Evolutionary conservation across 2,113 vertebrate genomes (phyloP), one percentile per base, ranked within the genome.

Genomic region (Sinosuthora webbiana): DNA sequence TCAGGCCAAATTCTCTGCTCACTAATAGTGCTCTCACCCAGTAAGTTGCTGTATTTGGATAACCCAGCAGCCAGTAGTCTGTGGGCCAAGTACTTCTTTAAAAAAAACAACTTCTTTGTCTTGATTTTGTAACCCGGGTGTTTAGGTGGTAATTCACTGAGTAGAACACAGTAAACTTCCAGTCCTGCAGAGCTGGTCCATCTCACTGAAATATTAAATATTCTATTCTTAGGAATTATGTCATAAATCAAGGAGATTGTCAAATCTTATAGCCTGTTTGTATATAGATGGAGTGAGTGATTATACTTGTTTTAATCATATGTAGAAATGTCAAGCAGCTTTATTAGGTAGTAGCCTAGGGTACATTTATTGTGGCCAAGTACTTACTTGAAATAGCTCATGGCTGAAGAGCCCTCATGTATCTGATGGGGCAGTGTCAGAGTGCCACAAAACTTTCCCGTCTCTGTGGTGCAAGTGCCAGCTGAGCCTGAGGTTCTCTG

Each of bases 281-380:
- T 71, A 31, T 93, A 50, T 23, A 68, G 60, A 67, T 90, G 35
- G 41, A 73, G 71, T 56, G 65, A 93, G 60, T 83, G 69, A 88
- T 88, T 82, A 23, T 67, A 77, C 42, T 95, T 83, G 27, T 76
- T 93, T 86, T 94, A 93, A 88, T 95, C 87, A 68, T 30, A 50
- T 15, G 22, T 81, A 65, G 87, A 87, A 77, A 78, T 78, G 75
- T 73, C 44, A 95, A 92, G 37, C 19, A 74, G 30, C 86, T 89
- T 85, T n/a, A 57, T 80, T 55, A 78, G 37, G 21, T 44, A 49
- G 56, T 67, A 53, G 13, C 49, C 71, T n/a, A 65, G 71, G 33
- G 47, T 68, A 44, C 42, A 56, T 75, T 87, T 94, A 19, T 59
- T 78, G 37, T 76, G 85, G n/a, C 52, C 57, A 67, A 47, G 50